Percentiles rank a stretch among this genome's conserved stretches.
phyloP scores from a whole-genome alignment of 2,888 invertebrate genomes.

The Acanthococcus lagerstroemiae region DNA sequence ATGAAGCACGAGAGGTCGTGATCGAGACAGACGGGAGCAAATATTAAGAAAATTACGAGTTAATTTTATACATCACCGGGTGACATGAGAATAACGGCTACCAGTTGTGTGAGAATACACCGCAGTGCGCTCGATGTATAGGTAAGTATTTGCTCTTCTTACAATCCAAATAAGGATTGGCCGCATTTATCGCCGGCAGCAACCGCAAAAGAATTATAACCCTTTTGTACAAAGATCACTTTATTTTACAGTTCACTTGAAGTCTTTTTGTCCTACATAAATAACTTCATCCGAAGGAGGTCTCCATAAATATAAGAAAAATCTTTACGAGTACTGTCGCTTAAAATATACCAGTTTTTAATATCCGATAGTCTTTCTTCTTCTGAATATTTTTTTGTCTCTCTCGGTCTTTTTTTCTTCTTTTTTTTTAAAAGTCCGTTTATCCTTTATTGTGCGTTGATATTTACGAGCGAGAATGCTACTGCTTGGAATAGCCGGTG shows the following conservation, averaged over 20 bases:
- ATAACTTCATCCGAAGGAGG: slow-evolving; percentile 21
- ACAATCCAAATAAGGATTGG: slow-evolving; percentile 23
- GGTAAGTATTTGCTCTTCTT: slow-evolving; percentile 15
- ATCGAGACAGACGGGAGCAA: too few species aligned
- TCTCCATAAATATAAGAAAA: slow-evolving; percentile 21
- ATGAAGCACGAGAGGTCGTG: too few species aligned
- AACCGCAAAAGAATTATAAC: slow-evolving; percentile 26
- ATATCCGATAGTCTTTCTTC: neutral
- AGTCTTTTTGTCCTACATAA: slow-evolving; percentile 13
- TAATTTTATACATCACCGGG: neutral
- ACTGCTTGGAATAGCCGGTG: neutral
- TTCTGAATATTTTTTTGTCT: neutral
- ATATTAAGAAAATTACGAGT: neutral
- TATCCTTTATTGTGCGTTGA: neutral
- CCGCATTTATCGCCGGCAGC: slow-evolving; percentile 11
- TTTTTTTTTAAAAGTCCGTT: neutral
- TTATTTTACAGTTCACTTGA: slow-evolving; percentile 14
- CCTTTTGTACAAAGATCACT: slow-evolving; percentile 17
- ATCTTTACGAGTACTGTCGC: neutral
- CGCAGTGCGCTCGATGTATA: slow-evolving; percentile 4
- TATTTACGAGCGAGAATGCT: slow-evolving; percentile 1
- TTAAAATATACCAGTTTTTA: slow-evolving; percentile 7
- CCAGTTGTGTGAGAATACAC: slow-evolving; percentile 11
- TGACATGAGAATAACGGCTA: slow-evolving; percentile 6
- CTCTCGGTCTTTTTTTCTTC: neutral